Percentiles rank a stretch among this genome's conserved stretches.
Evolutionary conservation across 1,140 invertebrate genomes (phyloP).

Genomic region (Thrips palmi): DNA sequence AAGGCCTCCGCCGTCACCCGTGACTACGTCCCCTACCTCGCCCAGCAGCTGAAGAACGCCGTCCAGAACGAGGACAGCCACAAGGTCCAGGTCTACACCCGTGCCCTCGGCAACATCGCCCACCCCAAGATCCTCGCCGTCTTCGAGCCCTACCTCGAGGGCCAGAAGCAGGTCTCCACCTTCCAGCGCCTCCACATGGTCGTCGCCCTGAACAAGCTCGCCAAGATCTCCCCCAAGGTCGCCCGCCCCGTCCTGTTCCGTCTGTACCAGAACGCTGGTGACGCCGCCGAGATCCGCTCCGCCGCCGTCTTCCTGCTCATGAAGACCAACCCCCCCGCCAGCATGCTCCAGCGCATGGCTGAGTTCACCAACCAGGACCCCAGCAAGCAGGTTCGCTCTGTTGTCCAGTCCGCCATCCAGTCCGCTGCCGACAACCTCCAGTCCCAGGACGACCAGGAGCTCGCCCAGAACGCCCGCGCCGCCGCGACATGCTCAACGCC

Average conservation of each 20-base stretch:
- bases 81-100: conserved; percentile 34
- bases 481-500: conserved; percentile 35
- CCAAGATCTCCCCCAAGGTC: conserved; percentile 25
- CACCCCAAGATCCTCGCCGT: conserved; percentile 33
- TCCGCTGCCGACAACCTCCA: conserved; percentile 24
- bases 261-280: conserved; percentile 41
- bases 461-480: conserved; percentile 31
- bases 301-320: conserved; percentile 38
- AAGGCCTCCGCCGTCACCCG: conserved; percentile 29
- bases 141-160: conserved; percentile 42
- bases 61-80: conserved; percentile 23
- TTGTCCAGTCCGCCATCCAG: conserved; percentile 35
- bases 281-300: conserved; percentile 39
- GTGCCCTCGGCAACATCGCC: conserved; percentile 36
- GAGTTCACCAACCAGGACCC: conserved; percentile 39
- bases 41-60: conserved; percentile 27
- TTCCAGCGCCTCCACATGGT: conserved; percentile 43
- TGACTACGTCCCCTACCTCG: conserved; percentile 35
- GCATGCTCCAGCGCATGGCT: conserved; percentile 47
- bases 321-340: conserved; percentile 31
- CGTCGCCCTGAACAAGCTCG: conserved; percentile 28
- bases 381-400: conserved; percentile 36
- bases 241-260: conserved; percentile 37
- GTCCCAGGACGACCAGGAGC: conserved; percentile 31
- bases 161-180: conserved; percentile 28